phyloP scores from a whole-genome alignment of 1,140 invertebrate genomes.

The Thaumatotibia leucotreta region DNA sequence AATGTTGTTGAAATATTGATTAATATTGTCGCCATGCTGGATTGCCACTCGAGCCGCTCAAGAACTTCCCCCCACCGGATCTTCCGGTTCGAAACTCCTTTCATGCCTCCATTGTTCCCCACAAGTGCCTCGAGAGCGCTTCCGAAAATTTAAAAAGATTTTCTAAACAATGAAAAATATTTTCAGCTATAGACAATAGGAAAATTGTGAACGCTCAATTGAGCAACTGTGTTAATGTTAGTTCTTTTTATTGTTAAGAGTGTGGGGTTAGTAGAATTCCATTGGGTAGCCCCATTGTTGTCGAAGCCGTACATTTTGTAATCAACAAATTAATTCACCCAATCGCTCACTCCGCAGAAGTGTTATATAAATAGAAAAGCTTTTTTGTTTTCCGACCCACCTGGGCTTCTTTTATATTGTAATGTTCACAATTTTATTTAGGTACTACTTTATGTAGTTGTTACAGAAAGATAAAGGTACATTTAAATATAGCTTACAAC shows the following conservation, averaged over 20 bases:
- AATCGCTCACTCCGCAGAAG: background rate
- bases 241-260: slow-evolving; percentile 6
- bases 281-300: background rate
- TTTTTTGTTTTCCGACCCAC: slow-evolving; percentile 17
- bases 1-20: slow-evolving; percentile 75
- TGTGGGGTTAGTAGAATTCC: background rate
- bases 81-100: slow-evolving; percentile 52
- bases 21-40: slow-evolving; percentile 73
- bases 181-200: slow-evolving; percentile 24
- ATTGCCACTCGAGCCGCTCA: slow-evolving; percentile 49
- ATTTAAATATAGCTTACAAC: slow-evolving; percentile 17
- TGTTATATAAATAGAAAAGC: slow-evolving; percentile 19
- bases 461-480: too few species aligned
- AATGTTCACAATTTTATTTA: background rate
- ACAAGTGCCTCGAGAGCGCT: slow-evolving; percentile 34
- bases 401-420: slow-evolving; percentile 18
- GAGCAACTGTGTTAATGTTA: slow-evolving; percentile 31
- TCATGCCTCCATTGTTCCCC: slow-evolving; percentile 50
- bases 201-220: slow-evolving; percentile 39
- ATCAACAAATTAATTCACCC: slow-evolving; percentile 23
- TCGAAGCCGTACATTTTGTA: slow-evolving; percentile 13
- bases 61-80: slow-evolving; percentile 42
- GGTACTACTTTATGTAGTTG: background rate
- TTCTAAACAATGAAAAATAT: slow-evolving; percentile 40
- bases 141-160: slow-evolving; percentile 29